Evolutionary conservation across 2,797 vertebrate species (phyloP).

Genomic region (Acanthopagrus latus): DNA sequence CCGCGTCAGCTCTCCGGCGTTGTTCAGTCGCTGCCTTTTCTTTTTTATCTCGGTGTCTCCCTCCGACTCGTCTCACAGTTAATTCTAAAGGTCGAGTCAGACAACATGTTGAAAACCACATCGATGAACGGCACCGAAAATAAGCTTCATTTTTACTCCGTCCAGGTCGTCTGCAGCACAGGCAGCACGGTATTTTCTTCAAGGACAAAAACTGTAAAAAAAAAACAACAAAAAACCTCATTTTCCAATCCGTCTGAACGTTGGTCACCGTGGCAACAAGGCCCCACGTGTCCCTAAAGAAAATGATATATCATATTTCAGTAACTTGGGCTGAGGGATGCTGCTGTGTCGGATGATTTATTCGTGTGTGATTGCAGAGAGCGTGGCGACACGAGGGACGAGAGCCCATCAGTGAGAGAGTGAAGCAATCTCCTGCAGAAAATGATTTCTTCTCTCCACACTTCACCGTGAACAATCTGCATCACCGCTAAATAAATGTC

Average conservation of each 20-base stretch:
- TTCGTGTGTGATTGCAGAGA: background rate
- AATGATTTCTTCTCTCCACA: slow-evolving; percentile 2
- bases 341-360: background rate
- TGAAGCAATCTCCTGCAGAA: slow-evolving; percentile 16
- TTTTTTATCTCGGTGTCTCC: background rate
- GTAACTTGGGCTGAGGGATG: background rate
- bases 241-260: background rate
- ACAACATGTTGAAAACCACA: background rate
- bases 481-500: background rate
- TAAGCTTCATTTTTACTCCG: background rate
- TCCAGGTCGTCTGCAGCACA: background rate
- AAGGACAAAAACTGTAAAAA: background rate
- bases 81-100: slow-evolving; percentile 33
- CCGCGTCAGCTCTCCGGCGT: background rate
- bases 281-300: background rate
- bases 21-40: background rate
- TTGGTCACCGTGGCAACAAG: slow-evolving; percentile 21
- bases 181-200: background rate
- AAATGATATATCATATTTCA: slow-evolving; percentile 5
- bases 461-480: background rate
- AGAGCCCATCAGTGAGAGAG: background rate
- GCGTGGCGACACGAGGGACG: background rate
- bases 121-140: background rate
- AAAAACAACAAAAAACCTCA: background rate
- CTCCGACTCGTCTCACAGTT: background rate